Base-by-base conservation (phyloP, 2,113 vertebrate species). In the Camelus dromedarius region DNA sequence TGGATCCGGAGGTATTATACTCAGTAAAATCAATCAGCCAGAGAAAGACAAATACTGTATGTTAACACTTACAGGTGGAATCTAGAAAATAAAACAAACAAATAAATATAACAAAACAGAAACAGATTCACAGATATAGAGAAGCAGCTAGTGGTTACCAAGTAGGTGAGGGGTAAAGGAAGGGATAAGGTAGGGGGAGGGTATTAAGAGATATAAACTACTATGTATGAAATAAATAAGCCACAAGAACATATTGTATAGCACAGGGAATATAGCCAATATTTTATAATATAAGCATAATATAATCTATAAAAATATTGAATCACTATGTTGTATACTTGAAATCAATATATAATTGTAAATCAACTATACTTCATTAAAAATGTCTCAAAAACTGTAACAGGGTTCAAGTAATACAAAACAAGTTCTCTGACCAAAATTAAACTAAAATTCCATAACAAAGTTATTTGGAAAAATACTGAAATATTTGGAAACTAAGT, bases 381-480 rank as follows among this genome's bases (percentile, higher is more conserved):
- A 26, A 35, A 79, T 56, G 76, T 26, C 22, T 66, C 46, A 72
- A 90, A 85, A 91, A 73, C 66, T n/a, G 5, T 35, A 56, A 73
- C 32, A 42, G 54, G 8, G 16, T 48, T 50, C 26, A 85, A 93
- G 66, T 80, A 75, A 86, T 42, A 86, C 19, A 91, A 79, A 96
- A n/a, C 64, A 52, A 35, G 35, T 80, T 80, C 32, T 79, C 48
- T 91, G 20, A 86, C 32, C 3, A 88, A 67, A 87, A 67, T 87
- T 94, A 86, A 79, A 35, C 77, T 54, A 75, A 80, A 96, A 89
- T 52, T 67, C n/a, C 24, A 16, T 76, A 46, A 87, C 13, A 91
- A 85, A 82, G 32, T 76, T 67, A 81, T 60, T 28, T 81, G 42
- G 46, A 70, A 85, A 80, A 60, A 86, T 38, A 14, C 54, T 95